Conservation (phyloP, 1,140 invertebrate species). For the Eupristina koningsbergeri region DNA sequence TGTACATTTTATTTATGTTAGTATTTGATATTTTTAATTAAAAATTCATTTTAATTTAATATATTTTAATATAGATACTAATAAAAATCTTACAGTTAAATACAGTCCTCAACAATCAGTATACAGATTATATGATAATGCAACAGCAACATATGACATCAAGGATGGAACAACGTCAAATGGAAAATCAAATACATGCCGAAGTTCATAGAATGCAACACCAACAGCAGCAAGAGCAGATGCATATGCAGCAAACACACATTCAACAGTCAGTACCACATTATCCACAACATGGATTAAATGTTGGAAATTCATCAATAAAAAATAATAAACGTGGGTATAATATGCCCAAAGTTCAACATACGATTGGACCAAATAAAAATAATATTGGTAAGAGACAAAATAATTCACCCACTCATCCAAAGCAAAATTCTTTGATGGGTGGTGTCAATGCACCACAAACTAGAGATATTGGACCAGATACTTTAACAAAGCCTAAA, state of each 20-base stretch:
- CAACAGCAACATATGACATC: conserved; percentile 39
- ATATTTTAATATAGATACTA: not conserved
- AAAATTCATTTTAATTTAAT: not conserved
- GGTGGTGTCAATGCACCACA: not conserved
- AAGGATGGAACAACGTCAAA: conserved; percentile 45
- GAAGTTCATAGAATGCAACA: conserved; percentile 53
- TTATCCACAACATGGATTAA: conserved; percentile 43
- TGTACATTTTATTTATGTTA: too few species aligned
- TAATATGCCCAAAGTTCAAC: conserved; percentile 29
- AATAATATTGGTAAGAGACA: conserved; percentile 60
- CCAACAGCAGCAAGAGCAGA: conserved; percentile 49
- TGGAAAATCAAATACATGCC: conserved; percentile 57
- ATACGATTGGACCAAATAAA: conserved; percentile 54
- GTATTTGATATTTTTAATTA: too few species aligned
- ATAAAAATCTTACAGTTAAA: conserved; percentile 43
- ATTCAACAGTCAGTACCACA: conserved; percentile 56
- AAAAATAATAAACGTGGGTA: conserved; percentile 11
- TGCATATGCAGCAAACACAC: conserved; percentile 53
- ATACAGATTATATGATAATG: conserved; percentile 44
- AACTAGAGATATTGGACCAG: conserved; percentile 11
- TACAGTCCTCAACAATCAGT: conserved; percentile 50
- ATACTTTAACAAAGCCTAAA: conserved; percentile 34
- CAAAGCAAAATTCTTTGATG: conserved; percentile 35
- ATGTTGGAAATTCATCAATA: not conserved
- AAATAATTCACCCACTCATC: conserved; percentile 57